A percentile compares a stretch with the other conserved stretches of the same genome.
Conservation (phyloP, 2,888 invertebrate genomes). For the Elegia similella region DNA sequence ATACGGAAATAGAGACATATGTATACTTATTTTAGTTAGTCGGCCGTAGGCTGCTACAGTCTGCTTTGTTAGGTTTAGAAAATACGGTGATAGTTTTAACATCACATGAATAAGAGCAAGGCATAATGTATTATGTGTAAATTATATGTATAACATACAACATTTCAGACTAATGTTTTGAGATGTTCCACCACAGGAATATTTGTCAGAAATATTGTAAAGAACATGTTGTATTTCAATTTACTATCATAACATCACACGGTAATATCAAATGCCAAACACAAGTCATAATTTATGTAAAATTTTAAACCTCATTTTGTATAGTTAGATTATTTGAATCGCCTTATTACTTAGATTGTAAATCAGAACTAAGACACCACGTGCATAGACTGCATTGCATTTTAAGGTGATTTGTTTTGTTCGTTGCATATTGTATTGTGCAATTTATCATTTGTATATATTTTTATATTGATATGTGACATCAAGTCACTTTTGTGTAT, state of each 20-base stretch:
- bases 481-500: constrained; percentile 33
- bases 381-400: constrained; percentile 76
- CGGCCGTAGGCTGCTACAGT: constrained; percentile 62
- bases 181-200: neutral
- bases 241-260: constrained; percentile 56
- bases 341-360: constrained; percentile 66
- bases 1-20: constrained; percentile 67
- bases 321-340: constrained; percentile 63
- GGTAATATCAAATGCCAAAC: constrained; percentile 62
- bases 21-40: constrained; percentile 55
- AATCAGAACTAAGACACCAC: constrained; percentile 60
- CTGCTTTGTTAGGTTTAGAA: constrained; percentile 63
- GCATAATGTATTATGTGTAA: constrained; percentile 76
- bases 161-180: constrained; percentile 4
- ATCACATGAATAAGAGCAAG: constrained; percentile 57
- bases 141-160: constrained; percentile 33
- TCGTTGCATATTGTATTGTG: constrained; percentile 41
- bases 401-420: constrained; percentile 61
- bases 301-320: constrained; percentile 68
- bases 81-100: constrained; percentile 56
- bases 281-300: constrained; percentile 59
- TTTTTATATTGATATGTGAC: constrained; percentile 42
- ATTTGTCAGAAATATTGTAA: neutral
- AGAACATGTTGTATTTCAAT: constrained; percentile 28
- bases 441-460: constrained; percentile 41